Conservation (phyloP, 2,888 invertebrate species). For the Dorcus parallelipipedus region DNA sequence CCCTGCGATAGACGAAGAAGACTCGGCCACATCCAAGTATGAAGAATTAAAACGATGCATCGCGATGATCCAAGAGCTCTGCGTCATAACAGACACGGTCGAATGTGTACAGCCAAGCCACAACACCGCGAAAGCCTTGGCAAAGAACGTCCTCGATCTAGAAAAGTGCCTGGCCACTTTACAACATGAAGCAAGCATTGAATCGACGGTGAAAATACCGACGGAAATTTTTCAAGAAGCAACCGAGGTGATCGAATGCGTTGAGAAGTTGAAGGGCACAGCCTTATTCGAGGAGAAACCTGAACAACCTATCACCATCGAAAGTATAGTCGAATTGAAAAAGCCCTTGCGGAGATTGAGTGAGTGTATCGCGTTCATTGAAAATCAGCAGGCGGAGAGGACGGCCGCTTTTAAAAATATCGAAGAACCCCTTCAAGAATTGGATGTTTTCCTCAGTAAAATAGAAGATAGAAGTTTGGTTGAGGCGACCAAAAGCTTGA, state of each 20-base stretch:
- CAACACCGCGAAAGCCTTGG: slow-evolving; percentile 24
- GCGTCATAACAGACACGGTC: slow-evolving; percentile 24
- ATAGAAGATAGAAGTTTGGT: slow-evolving; percentile 23
- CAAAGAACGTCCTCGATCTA: slow-evolving; percentile 36
- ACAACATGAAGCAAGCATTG: slow-evolving; percentile 34
- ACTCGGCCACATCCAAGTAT: slow-evolving; percentile 24
- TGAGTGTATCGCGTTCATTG: slow-evolving; percentile 33
- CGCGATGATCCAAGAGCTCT: slow-evolving; percentile 36
- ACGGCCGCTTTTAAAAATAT: slow-evolving; percentile 28
- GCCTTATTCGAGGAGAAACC: slow-evolving; percentile 29
- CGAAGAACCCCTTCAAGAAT: slow-evolving; percentile 35
- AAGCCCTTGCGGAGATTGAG: slow-evolving; percentile 38
- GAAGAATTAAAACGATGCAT: slow-evolving; percentile 40
- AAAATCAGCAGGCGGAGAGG: slow-evolving; percentile 32
- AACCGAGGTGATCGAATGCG: slow-evolving; percentile 37
- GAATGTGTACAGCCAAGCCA: slow-evolving; percentile 11
- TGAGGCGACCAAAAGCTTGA: slow-evolving; percentile 30
- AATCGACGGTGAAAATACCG: slow-evolving; percentile 33
- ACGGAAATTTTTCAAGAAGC: slow-evolving; percentile 37
- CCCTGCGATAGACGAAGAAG: slow-evolving; percentile 19
- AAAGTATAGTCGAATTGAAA: slow-evolving; percentile 37
- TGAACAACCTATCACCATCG: slow-evolving; percentile 29
- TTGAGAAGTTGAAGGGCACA: slow-evolving; percentile 39
- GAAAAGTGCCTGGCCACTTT: slow-evolving; percentile 37
- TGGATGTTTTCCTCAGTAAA: slow-evolving; percentile 34